Percentiles rank a stretch among this genome's conserved stretches.
Conservation (phyloP, 1,140 invertebrate genomes). For the Trichonephila clavipes region DNA sequence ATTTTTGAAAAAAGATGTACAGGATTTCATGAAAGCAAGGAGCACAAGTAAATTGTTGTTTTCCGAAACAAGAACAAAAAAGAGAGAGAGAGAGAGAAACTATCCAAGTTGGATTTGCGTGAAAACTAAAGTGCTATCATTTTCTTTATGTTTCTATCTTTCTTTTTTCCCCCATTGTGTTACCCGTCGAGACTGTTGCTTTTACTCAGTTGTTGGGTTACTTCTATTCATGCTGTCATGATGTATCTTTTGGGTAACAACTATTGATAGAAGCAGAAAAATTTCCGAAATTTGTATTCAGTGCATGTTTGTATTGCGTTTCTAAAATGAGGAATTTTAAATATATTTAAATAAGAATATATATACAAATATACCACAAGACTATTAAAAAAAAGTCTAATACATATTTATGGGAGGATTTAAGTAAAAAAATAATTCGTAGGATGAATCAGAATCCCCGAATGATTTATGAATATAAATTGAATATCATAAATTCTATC, state of each 20-base stretch:
- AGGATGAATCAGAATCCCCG: too few species aligned
- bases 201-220: not conserved
- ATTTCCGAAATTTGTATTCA: not conserved
- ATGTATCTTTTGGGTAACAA: not conserved
- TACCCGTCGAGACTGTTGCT: conserved; percentile 7
- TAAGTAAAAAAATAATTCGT: too few species aligned
- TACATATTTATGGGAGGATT: too few species aligned
- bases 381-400: not conserved
- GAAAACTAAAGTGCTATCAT: not conserved
- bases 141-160: not conserved
- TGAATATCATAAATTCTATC: too few species aligned
- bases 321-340: not conserved
- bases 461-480: too few species aligned
- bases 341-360: not conserved
- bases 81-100: not conserved
- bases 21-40: not conserved
- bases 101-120: not conserved
- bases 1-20: not conserved
- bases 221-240: not conserved
- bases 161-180: not conserved
- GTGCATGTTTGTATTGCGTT: not conserved
- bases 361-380: not conserved
- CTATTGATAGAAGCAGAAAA: not conserved
- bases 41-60: conserved; percentile 1
- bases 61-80: conserved; percentile 4